Evolutionary conservation across 1,140 invertebrate species (phyloP).

Genomic region (Paramacrobiotus metropolitanus): DNA sequence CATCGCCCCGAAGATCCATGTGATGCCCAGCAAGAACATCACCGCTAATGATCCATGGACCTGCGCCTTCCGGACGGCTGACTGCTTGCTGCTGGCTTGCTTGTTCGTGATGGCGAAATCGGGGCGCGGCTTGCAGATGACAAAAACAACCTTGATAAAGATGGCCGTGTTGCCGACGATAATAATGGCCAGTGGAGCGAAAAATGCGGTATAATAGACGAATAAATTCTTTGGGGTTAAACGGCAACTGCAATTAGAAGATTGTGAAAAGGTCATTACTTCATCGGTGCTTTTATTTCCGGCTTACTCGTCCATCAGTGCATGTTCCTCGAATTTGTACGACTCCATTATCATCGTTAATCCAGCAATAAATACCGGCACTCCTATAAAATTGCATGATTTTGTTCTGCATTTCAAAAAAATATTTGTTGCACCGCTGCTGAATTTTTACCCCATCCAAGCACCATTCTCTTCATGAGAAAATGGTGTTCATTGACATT

Average conservation of each 20-base stretch:
- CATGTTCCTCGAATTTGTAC: neutral
- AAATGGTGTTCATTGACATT: constrained; percentile 26
- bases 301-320: neutral
- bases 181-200: constrained; percentile 26
- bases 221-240: constrained; percentile 19
- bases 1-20: constrained; percentile 30
- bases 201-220: constrained; percentile 23
- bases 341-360: constrained; percentile 18
- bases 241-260: constrained; percentile 18
- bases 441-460: constrained; percentile 33
- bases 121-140: constrained; percentile 22
- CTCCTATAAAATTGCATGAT: constrained; percentile 21
- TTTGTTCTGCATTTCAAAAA: neutral
- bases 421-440: neutral
- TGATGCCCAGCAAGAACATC: constrained; percentile 29
- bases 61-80: constrained; percentile 19
- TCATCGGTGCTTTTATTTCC: too few species aligned
- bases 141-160: constrained; percentile 26
- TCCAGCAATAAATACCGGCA: constrained; percentile 20
- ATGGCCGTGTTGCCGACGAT: constrained; percentile 26
- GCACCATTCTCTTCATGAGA: constrained; percentile 27
- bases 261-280: neutral
- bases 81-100: constrained; percentile 10
- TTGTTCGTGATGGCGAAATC: constrained; percentile 8
- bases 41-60: constrained; percentile 29